Evolutionary conservation across 1,140 invertebrate species (phyloP), one percentile per base, ranked within the genome.

Genomic region (Bombus confusus): DNA sequence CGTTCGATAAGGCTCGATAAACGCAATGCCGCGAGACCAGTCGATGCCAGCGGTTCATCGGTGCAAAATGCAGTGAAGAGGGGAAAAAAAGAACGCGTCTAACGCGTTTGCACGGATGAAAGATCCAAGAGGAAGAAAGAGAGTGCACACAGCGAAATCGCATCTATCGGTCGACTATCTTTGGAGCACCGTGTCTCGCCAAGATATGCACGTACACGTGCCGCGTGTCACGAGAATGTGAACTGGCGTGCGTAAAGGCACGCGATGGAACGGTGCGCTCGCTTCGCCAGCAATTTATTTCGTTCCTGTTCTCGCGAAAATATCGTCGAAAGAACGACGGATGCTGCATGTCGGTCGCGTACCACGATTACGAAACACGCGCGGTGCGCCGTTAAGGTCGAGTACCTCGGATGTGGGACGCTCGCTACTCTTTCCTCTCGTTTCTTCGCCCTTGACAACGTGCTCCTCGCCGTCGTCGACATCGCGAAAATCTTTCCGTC

Each of bases 271-370:
- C 66, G 73, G n/a, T 74, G 64, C 73, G 83, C 85, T 86, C 85
- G 72, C 78, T 80, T 87, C 62, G 71, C 47, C 25, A 57, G 85
- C 88, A 87, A 90, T 89, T 88, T 89, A 85, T 66, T 77, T 89
- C 88, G 88, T 79, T 68, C 47, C 78, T 69, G 64, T 52, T 75
- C 80, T 34, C 80, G 62, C 74, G 79, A 59, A 89, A 81, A 89
- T 87, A 90, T 89, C 88, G 71, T 59, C 66, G 89, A 90, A 89
- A 87, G 86, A 89, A 87, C 80, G 89, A 90, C 81, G 88, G 80
- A 90, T 90, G 88, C 43, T 85, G 79, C 72, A 78, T 57, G 88
- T 78, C 86, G 82, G 84, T 82, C 85, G 66, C 64, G 62, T 15
- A 76, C 52, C 76, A n/a, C 57, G 43, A n/a, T 75, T 86, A 76